These are phyloP conservation scores for Athalia cordata DNA, from an alignment of 2,888 invertebrate species.

Conservation along the genomic window DNA sequence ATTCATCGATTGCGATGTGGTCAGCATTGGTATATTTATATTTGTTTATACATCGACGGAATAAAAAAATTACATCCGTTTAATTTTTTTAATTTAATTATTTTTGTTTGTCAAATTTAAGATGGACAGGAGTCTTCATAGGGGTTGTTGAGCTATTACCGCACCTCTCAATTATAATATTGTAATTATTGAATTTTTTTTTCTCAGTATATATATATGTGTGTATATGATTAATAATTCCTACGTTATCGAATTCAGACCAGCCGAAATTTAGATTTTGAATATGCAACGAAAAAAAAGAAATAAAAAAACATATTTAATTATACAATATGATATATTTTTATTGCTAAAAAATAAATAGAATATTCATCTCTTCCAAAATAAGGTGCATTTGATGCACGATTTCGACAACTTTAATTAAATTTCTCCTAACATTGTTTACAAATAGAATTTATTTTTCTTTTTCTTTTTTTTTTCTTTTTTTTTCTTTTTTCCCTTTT, in stretches of 20 bases:
- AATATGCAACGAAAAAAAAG: slow-evolving; percentile 56
- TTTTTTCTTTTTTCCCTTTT: slow-evolving; percentile 42
- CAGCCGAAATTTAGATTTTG: slow-evolving; percentile 70
- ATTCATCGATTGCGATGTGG: no score
- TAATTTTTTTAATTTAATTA: slow-evolving; percentile 9
- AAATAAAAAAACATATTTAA: slow-evolving; percentile 56
- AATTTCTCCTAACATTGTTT: slow-evolving; percentile 3
- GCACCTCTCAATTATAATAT: slow-evolving; percentile 50
- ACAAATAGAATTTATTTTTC: slow-evolving; percentile 52
- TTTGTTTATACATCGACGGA: no score
- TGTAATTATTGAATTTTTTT: slow-evolving; percentile 52
- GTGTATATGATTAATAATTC: slow-evolving; percentile 52
- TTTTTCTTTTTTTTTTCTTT: slow-evolving; percentile 45
- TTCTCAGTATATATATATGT: no score
- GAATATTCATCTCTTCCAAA: slow-evolving; percentile 56
- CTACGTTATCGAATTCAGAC: slow-evolving; percentile 71
- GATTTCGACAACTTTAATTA: slow-evolving; percentile 42
- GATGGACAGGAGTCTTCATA: slow-evolving; percentile 41
- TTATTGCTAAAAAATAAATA: slow-evolving; percentile 69
- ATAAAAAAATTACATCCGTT: no score
- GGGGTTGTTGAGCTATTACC: slow-evolving; percentile 48
- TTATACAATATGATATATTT: slow-evolving; percentile 61
- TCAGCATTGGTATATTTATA: no score
- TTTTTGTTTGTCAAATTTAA: slow-evolving; percentile 44
- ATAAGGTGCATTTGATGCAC: slow-evolving; percentile 43